Conservation (phyloP, 2,113 vertebrate species). For the Xenopus laevis region DNA sequence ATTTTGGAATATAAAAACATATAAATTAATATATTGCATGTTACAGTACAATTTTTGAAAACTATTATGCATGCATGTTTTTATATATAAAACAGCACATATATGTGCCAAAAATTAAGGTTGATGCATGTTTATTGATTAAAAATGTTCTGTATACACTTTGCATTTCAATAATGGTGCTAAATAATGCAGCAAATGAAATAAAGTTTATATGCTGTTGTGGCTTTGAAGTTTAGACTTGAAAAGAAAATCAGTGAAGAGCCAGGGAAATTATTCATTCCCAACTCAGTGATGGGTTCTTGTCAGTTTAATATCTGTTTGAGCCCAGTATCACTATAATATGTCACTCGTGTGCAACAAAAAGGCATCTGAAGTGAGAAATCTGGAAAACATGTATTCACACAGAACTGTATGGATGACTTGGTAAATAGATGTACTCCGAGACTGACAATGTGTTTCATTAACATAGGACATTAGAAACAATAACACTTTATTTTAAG, state of each 20-base stretch:
- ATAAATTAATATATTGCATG: too few relatives aligned
- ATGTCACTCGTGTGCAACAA: conserved; percentile 7
- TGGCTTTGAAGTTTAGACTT: not conserved
- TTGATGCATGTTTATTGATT: too few relatives aligned
- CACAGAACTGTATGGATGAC: conserved; percentile 3
- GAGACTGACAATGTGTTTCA: conserved; percentile 41
- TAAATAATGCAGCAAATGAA: not conserved
- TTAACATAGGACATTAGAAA: conserved; percentile 15
- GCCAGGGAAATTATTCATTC: not conserved
- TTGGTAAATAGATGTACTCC: not conserved
- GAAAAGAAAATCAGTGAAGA: not conserved
- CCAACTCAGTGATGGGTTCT: not conserved
- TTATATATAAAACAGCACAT: too few relatives aligned
- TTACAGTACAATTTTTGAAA: too few relatives aligned
- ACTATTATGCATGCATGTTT: too few relatives aligned
- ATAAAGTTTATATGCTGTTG: not conserved
- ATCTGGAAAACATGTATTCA: conserved; percentile 7
- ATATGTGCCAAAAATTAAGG: too few relatives aligned
- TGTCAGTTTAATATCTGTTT: conserved; percentile 7
- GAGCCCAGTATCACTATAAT: not conserved
- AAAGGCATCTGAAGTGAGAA: conserved; percentile 1
- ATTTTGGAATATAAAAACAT: too few relatives aligned
- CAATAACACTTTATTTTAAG: conserved; percentile 8
- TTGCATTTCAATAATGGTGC: not conserved
- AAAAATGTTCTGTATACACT: too few relatives aligned